Evolutionary conservation across 2,888 invertebrate species (phyloP).

Genomic region (Daptonema setosum): DNA sequence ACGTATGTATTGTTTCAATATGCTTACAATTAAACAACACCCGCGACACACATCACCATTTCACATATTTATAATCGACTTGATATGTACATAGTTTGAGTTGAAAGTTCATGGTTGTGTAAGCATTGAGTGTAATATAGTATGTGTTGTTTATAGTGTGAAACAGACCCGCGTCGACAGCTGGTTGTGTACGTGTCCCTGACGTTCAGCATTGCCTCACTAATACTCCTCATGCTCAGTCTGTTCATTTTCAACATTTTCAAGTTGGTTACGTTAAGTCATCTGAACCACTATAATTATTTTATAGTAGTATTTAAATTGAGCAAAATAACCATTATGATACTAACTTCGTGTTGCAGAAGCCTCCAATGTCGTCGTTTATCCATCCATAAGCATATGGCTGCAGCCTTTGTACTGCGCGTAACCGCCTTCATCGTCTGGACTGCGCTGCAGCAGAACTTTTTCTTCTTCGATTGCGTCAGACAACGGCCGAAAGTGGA

Average conservation of each 20-base stretch:
- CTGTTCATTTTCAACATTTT: conserved; percentile 17
- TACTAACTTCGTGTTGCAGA: conserved; percentile 12
- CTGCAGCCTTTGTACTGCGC: conserved; percentile 32
- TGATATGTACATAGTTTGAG: no score
- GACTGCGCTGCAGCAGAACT: conserved; percentile 19
- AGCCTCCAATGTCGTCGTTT: conserved; percentile 29
- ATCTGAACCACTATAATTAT: no score
- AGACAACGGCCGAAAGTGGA: neutral
- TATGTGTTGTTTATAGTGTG: neutral
- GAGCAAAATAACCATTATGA: neutral
- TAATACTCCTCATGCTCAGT: conserved; percentile 20
- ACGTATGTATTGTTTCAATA: no score
- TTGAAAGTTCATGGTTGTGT: no score
- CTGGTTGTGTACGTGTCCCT: conserved; percentile 20
- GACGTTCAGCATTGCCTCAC: conserved; percentile 21
- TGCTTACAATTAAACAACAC: no score
- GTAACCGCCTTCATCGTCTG: conserved; percentile 12
- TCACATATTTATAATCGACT: no score
- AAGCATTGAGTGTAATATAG: no score
- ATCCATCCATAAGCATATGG: conserved; percentile 32
- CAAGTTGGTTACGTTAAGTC: neutral
- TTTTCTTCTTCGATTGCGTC: conserved; percentile 21
- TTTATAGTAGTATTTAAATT: no score
- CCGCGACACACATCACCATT: no score
- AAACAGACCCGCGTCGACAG: conserved; percentile 20